Evolutionary conservation across 2,888 invertebrate species (phyloP).

Genomic region (Pterostichus niger): DNA sequence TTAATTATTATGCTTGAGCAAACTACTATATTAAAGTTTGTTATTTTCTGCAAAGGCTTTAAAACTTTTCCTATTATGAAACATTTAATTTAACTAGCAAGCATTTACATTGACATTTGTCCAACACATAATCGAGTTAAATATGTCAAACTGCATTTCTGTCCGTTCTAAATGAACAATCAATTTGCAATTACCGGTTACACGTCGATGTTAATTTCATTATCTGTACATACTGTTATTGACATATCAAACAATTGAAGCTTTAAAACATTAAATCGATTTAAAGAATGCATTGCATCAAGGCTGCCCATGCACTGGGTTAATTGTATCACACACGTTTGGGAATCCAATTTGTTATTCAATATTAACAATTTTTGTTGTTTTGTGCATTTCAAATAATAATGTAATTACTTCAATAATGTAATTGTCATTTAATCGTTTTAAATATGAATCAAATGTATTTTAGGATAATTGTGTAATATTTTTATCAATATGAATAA

Average conservation of each 20-base stretch:
- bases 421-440: background rate
- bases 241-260: constrained; percentile 64
- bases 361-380: constrained; percentile 35
- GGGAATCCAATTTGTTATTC: constrained; percentile 25
- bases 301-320: background rate
- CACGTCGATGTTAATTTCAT: constrained; percentile 66
- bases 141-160: constrained; percentile 67
- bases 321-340: constrained; percentile 21
- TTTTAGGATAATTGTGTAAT: background rate
- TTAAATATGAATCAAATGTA: background rate
- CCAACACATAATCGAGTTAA: constrained; percentile 63
- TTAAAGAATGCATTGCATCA: constrained; percentile 33
- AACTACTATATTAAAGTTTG: constrained; percentile 20
- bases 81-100: constrained; percentile 58
- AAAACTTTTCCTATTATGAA: constrained; percentile 11
- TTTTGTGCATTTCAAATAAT: constrained; percentile 13
- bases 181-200: constrained; percentile 66
- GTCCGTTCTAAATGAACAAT: constrained; percentile 67
- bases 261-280: constrained; percentile 49
- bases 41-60: constrained; percentile 16
- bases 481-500: background rate
- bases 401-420: background rate
- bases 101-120: constrained; percentile 64
- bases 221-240: constrained; percentile 65
- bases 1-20: background rate